These are phyloP conservation scores for Nycticorax nycticorax DNA, from an alignment of 2,113 vertebrate genomes.

Conservation along the genomic window DNA sequence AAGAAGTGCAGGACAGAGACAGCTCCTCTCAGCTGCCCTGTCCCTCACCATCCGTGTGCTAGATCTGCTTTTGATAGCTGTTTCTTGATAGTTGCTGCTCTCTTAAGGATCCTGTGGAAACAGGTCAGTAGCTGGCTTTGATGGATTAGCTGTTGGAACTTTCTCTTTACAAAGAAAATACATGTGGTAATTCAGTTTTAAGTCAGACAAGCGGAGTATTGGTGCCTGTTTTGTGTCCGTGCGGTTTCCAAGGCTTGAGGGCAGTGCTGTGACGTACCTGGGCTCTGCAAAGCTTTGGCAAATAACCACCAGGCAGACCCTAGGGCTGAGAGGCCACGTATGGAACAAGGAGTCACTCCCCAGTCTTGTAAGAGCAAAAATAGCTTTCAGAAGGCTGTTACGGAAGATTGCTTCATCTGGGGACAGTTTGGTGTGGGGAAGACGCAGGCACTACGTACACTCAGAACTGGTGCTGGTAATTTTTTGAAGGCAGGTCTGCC, in stretches of 20 bases:
- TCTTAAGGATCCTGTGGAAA: background rate
- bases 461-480: background rate
- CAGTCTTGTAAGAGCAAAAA: background rate
- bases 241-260: background rate
- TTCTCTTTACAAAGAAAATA: background rate
- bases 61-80: background rate
- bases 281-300: background rate
- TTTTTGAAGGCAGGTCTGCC: background rate
- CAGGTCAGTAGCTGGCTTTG: background rate
- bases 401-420: background rate
- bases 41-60: background rate
- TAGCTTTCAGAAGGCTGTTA: background rate
- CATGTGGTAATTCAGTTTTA: background rate
- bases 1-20: background rate
- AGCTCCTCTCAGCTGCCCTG: background rate
- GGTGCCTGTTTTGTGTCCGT: rapidly evolving
- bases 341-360: background rate
- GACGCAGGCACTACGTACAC: background rate
- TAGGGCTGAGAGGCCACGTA: rapidly evolving
- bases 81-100: background rate
- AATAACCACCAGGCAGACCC: background rate
- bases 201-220: background rate
- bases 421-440: background rate
- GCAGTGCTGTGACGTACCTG: background rate
- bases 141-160: background rate